These are phyloP conservation scores for Taurulus bubalis DNA, from an alignment of 2,113 vertebrate species.

Conservation along the genomic window DNA sequence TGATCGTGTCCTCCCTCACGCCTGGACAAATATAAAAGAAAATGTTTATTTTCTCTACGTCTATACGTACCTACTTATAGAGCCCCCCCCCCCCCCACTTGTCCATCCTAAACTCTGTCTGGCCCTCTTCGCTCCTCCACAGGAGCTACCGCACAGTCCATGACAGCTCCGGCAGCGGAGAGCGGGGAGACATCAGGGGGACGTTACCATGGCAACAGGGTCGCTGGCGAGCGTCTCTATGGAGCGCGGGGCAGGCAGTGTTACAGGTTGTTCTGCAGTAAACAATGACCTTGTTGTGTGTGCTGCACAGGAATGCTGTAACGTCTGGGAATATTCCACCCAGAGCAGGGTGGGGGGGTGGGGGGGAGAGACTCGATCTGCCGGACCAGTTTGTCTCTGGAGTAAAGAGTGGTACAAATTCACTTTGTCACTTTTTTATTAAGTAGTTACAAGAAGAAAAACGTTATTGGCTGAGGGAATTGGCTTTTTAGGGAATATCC, in stretches of 20 bases:
- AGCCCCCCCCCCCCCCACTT: slow-evolving; percentile 38
- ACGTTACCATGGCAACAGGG: slow-evolving; percentile 78
- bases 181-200: slow-evolving; percentile 75
- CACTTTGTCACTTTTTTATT: slow-evolving; percentile 69
- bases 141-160: slow-evolving; percentile 42
- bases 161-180: slow-evolving; percentile 56
- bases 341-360: slow-evolving; percentile 34
- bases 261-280: slow-evolving; percentile 87
- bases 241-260: slow-evolving; percentile 81
- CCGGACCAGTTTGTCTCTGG: slow-evolving; percentile 55
- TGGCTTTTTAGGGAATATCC: slow-evolving; percentile 52
- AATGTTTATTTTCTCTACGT: slow-evolving; percentile 8
- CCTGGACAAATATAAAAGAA: background rate
- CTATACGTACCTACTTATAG: background rate
- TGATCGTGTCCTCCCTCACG: slow-evolving; percentile 16
- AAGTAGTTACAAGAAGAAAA: slow-evolving; percentile 56
- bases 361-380: slow-evolving; percentile 45
- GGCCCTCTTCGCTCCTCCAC: slow-evolving; percentile 24
- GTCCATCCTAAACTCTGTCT: slow-evolving; percentile 9
- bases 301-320: slow-evolving; percentile 85
- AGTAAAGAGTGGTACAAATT: slow-evolving; percentile 54
- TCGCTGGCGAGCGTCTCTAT: slow-evolving; percentile 78
- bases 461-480: slow-evolving; percentile 36
- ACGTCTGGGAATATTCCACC: slow-evolving; percentile 85
- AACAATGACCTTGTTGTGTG: slow-evolving; percentile 89